A percentile compares a stretch with the other conserved stretches of the same genome.
phyloP scores from a whole-genome alignment of 2,888 invertebrate species.

The Andrena fulva region DNA sequence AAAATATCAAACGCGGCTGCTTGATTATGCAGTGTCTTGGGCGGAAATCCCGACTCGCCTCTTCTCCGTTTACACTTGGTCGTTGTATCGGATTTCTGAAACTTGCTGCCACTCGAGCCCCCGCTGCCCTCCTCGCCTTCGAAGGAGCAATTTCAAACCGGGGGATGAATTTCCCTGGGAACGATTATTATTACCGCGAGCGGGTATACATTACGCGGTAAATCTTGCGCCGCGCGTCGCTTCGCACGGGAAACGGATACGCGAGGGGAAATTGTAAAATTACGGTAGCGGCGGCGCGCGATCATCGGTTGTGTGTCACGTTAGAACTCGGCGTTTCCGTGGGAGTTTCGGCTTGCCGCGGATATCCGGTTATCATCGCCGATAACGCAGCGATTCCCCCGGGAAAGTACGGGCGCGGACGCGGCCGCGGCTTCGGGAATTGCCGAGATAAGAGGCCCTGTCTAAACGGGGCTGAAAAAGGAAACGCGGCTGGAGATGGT shows the following conservation, averaged over 20 bases:
- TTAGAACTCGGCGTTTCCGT: constrained; percentile 44
- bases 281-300: constrained; percentile 31
- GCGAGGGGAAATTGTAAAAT: constrained; percentile 67
- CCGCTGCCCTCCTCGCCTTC: background rate
- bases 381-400: constrained; percentile 54
- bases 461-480: constrained; percentile 39
- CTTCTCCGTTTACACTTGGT: background rate
- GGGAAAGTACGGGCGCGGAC: constrained; percentile 12
- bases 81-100: constrained; percentile 64
- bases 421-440: constrained; percentile 15
- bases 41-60: background rate
- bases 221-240: constrained; percentile 49
- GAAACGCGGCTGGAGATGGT: constrained; percentile 26
- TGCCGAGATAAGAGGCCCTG: constrained; percentile 26
- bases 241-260: constrained; percentile 63
- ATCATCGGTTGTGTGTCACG: constrained; percentile 51
- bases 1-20: background rate
- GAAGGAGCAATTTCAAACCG: constrained; percentile 50
- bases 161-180: constrained; percentile 51
- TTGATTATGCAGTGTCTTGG: background rate
- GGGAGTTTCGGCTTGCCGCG: constrained; percentile 47
- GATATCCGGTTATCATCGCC: constrained; percentile 44
- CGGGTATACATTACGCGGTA: constrained; percentile 42
- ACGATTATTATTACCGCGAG: constrained; percentile 57
- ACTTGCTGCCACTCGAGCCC: constrained; percentile 23